Evolutionary conservation across 2,113 vertebrate species (phyloP), one percentile per base, ranked within the genome.

Genomic region (Thalassoma bifasciatum): DNA sequence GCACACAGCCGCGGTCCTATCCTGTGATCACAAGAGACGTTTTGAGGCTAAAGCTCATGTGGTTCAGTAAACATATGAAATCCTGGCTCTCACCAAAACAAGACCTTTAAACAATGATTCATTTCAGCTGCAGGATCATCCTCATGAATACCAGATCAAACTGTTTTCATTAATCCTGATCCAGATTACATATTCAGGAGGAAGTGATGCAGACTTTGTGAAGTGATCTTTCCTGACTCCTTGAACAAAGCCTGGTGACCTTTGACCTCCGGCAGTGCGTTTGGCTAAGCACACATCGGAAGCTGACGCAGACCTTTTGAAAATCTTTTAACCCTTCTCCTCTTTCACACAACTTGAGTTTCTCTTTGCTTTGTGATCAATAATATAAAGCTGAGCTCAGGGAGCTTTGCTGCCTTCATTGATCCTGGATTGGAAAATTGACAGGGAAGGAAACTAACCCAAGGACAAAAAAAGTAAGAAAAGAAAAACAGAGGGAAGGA

Each of bases 1-100:
- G 56, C 46, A 3, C 1, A 14, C 47, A 14, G 22, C 7, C 44
- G 2, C 1, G 60, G 56, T 53, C 62, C 24, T 7, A 22, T 58
- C 42, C 16, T 10, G 53, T 24, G 23, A 79, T 63, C 44, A 6
- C 1, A 21, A 7, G 40, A 75, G 52, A 79, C 75, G 6, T 77
- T 82, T 71, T 73, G 72, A 77, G 78, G 75, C 42, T 51, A 22
- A 42, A 67, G 50, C 60, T 82, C 68, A 71, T 16, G 21, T 37
- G 30, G 60, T 65, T 70, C 49, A 63, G 53, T 62, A 46, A 62
- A 71, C 61, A 68, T 10, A 37, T 26, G 52, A 57, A 65, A 64
- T 30, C 57, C 1, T 0, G 22, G 24, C 23, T 58, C 51, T 51
- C 76, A 46, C 22, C 16, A 71, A 76, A 83, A 81, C 72, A 84